Conservation (phyloP, 2,888 invertebrate genomes). For the Netelia virgata region DNA sequence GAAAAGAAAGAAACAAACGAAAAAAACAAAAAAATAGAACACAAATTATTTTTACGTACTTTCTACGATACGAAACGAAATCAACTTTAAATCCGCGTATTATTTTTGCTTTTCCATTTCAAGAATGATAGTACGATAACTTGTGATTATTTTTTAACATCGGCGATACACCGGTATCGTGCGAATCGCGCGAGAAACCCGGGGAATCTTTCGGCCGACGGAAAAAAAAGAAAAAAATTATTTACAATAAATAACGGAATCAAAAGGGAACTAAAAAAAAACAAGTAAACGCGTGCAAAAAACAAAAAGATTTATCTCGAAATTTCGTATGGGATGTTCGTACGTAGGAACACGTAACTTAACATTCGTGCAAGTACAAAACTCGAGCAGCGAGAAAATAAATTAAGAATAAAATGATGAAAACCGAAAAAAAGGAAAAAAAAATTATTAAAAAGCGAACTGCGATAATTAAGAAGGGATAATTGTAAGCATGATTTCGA, state of each 20-base stretch:
- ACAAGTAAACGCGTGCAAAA: constrained; percentile 36
- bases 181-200: constrained; percentile 2
- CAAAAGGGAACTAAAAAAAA: constrained; percentile 41
- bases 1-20: neutral
- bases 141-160: neutral
- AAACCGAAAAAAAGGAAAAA: constrained; percentile 57
- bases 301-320: constrained; percentile 32
- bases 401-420: constrained; percentile 49
- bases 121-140: no score
- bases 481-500: constrained; percentile 67
- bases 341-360: constrained; percentile 69
- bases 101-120: no score
- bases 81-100: neutral
- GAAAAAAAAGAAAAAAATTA: no score
- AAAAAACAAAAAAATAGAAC: neutral
- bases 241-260: constrained; percentile 31
- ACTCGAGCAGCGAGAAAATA: constrained; percentile 62
- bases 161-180: no score
- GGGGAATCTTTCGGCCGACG: no score
- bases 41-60: constrained; percentile 41
- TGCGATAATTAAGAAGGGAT: constrained; percentile 70
- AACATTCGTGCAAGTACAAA: constrained; percentile 80
- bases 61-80: constrained; percentile 32
- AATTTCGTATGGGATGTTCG: constrained; percentile 46
- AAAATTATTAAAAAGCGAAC: constrained; percentile 62